Evolutionary conservation across 1,140 invertebrate species (phyloP).

Genomic region (Saccostrea echinata): DNA sequence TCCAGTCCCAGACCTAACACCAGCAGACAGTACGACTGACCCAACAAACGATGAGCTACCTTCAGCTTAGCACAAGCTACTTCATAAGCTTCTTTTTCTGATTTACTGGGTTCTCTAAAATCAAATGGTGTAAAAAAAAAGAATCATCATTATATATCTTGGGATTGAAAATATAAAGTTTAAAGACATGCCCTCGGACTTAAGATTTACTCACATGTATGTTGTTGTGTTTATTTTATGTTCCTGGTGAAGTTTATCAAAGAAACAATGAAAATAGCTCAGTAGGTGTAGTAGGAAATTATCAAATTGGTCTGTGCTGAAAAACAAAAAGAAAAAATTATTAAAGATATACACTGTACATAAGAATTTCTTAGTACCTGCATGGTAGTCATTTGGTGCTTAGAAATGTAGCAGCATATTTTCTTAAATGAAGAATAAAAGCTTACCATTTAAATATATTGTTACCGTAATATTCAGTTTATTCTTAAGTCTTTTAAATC

Average conservation of each 20-base stretch:
- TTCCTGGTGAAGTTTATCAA: constrained; percentile 75
- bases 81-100: constrained; percentile 75
- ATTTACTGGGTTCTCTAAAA: constrained; percentile 76
- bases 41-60: constrained; percentile 74
- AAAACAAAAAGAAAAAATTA: constrained; percentile 59
- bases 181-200: background rate
- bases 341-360: background rate
- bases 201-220: constrained; percentile 75
- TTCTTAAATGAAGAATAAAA: no score
- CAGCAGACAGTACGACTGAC: constrained; percentile 77
- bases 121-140: constrained; percentile 15
- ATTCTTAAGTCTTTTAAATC: no score
- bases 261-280: constrained; percentile 79
- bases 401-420: no score
- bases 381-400: no score
- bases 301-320: constrained; percentile 76
- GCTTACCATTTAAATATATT: no score
- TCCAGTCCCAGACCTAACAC: constrained; percentile 77
- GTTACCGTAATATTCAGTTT: no score
- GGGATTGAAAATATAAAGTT: no score
- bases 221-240: constrained; percentile 76
- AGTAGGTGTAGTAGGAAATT: constrained; percentile 75
- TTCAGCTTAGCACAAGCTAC: constrained; percentile 72
- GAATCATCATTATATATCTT: background rate
- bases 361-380: no score